A percentile compares a stretch with the other conserved stretches of the same genome.
Evolutionary conservation across 1,140 invertebrate species (phyloP).

Genomic region (Drosophila oshimai): DNA sequence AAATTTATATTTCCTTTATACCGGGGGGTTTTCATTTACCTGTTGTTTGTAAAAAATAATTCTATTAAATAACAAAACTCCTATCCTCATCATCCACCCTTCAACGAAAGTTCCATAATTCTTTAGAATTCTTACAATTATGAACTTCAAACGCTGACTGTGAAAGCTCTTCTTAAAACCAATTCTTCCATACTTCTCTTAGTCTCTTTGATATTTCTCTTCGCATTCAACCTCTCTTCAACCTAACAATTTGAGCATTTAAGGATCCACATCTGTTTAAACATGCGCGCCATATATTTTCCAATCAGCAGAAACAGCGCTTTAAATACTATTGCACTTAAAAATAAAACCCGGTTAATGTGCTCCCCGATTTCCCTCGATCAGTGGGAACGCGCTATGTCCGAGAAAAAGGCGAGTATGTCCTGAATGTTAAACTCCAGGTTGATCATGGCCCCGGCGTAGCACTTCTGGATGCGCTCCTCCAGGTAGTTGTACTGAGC

Average conservation of each 20-base stretch:
- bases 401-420: constrained; percentile 98
- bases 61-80: no score
- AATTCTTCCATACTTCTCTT: neutral
- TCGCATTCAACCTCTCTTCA: neutral
- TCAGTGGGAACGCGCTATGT: constrained; percentile 96
- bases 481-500: constrained; percentile 97
- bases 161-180: neutral
- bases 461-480: constrained; percentile 96
- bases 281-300: constrained; percentile 66
- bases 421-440: constrained; percentile 98
- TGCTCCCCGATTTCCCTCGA: constrained; percentile 1
- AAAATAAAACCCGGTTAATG: constrained; percentile 35
- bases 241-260: neutral
- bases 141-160: neutral
- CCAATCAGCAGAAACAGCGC: constrained; percentile 34
- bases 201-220: neutral
- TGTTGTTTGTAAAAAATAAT: neutral
- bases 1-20: neutral
- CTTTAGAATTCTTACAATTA: neutral
- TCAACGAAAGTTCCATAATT: no score
- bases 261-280: constrained; percentile 46
- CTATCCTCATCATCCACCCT: no score
- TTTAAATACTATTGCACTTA: constrained; percentile 79
- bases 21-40: no score
- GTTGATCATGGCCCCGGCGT: constrained; percentile 96